phyloP scores from a whole-genome alignment of 1,140 invertebrate genomes.

The Marisa cornuarietis region DNA sequence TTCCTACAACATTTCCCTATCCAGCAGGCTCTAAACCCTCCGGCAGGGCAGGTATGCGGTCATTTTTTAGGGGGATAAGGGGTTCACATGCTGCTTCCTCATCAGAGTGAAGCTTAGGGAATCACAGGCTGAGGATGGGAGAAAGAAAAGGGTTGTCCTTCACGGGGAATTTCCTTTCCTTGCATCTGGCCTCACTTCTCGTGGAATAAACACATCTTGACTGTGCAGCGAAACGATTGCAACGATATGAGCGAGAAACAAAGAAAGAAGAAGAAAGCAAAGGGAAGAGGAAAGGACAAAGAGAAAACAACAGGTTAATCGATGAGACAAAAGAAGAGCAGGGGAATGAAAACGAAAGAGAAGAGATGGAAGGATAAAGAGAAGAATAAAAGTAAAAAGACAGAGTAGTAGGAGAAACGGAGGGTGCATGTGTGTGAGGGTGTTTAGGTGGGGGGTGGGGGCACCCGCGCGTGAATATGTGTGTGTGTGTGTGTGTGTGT shows the following conservation, averaged over 20 bases:
- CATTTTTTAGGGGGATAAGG: no score
- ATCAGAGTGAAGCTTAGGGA: neutral
- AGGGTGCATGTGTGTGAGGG: neutral
- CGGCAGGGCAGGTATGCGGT: no score
- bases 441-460: no score
- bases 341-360: neutral
- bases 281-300: neutral
- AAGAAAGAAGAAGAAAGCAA: neutral
- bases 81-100: no score
- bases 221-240: neutral
- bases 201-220: no score
- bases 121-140: neutral
- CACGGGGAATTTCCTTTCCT: no score
- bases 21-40: no score
- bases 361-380: neutral
- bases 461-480: no score
- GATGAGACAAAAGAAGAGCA: neutral
- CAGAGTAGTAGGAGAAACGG: neutral
- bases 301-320: neutral
- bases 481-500: no score
- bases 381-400: neutral
- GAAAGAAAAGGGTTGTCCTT: neutral
- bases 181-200: no score
- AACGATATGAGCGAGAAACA: neutral
- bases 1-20: no score